Evolutionary conservation across 2,797 vertebrate species (phyloP), one percentile per base, ranked within the genome.

Genomic region (Acanthurus leucopareius): DNA sequence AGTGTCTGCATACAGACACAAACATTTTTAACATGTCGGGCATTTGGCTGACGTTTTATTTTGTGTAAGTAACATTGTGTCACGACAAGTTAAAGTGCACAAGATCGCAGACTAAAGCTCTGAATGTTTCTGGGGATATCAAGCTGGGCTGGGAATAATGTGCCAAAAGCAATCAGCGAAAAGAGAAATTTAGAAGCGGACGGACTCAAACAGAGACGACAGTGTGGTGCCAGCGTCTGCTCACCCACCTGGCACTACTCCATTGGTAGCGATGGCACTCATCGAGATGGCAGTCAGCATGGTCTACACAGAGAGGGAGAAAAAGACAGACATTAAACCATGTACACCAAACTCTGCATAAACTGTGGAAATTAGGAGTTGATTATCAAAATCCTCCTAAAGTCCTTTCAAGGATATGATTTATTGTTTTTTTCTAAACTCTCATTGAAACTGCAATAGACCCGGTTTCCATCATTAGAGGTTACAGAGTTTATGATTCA

Each of bases 231-330:
- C 87, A 77, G 89, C 80, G 89, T 92, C 91, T 91, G 93, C 87
- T 94, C 90, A 94, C 96, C 73, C 95, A 99, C 98, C 98, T 96
- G 98, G 98, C 88, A 99, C 98, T 20, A 99, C 98, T 75, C 98
- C 98, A 75, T 99, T 99, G 89, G 98, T 99, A 52, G 98, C 98
- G 5, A 99, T 98, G 8, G 98, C 98, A 13, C 98, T 99, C 98
- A 99, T 99, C 20, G 98, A 99, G 92, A 99, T 99, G 93, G 98
- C 98, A 19, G 98, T 99, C 95, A 99, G 96, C 98, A 99, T 99
- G 19, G 98, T 99, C 98, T 99, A 28, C 66, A 73, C n/a, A 79
- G 75, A 73, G 61, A 72, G 45, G 68, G 64, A 77, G 45, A 8
- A 68, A 73, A 49, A 25, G 51, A 52, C 51, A 15, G 56, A 72